Percentiles rank a stretch among this genome's conserved stretches.
These are phyloP conservation scores for Strigops habroptila DNA, from an alignment of 2,113 vertebrate genomes.

Conservation along the genomic window DNA sequence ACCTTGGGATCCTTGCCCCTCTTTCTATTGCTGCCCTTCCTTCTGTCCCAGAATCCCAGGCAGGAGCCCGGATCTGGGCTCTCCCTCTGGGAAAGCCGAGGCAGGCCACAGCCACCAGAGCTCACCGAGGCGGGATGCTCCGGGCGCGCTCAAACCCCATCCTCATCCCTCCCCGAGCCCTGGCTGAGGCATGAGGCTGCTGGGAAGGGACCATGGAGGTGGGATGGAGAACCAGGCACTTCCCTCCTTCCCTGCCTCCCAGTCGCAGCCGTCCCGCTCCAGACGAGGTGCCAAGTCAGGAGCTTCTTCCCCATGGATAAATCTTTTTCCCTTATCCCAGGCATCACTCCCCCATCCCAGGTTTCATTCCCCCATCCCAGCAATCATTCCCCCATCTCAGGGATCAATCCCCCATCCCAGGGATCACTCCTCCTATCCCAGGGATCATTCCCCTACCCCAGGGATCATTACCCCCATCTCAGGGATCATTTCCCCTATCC, in stretches of 20 bases:
- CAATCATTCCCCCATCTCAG: background rate
- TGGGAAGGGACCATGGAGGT: background rate
- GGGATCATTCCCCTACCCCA: background rate
- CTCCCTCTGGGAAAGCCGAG: background rate
- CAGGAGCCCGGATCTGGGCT: background rate
- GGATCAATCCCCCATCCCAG: background rate
- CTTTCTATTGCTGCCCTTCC: background rate
- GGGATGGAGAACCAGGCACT: background rate
- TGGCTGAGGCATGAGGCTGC: background rate
- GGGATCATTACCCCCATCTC: background rate
- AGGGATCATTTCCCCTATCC: accelerated
- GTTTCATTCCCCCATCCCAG: background rate
- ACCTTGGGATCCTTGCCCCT: background rate
- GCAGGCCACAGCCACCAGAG: background rate
- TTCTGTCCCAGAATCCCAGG: background rate
- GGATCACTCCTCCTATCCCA: accelerated
- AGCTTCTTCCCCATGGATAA: background rate
- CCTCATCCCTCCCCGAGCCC: background rate
- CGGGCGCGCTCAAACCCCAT: background rate
- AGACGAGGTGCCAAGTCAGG: background rate
- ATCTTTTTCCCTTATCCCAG: background rate
- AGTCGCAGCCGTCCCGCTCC: background rate
- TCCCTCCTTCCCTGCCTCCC: background rate
- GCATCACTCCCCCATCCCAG: background rate
- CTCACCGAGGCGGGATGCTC: background rate